These are phyloP conservation scores for Choloepus hoffmanni DNA, from an alignment of 2,113 vertebrate genomes.

Conservation along the genomic window DNA sequence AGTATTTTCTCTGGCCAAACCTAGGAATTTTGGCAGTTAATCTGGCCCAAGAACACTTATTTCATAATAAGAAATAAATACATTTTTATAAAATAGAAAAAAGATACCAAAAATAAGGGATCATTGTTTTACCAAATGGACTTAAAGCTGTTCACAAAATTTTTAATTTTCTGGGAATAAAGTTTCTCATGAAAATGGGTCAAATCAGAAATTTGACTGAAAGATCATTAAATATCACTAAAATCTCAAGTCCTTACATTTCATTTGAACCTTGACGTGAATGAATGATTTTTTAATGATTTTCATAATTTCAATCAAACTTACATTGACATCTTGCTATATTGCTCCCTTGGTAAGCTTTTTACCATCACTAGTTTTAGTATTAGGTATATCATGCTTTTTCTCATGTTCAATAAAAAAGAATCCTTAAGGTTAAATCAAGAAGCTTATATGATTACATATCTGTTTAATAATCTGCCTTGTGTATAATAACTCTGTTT, in stretches of 20 bases:
- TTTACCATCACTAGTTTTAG: background rate
- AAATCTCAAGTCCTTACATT: background rate
- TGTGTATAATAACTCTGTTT: conserved; percentile 58
- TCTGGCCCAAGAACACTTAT: conserved; percentile 43
- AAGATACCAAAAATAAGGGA: background rate
- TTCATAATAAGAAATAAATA: conserved; percentile 32
- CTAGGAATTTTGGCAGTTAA: conserved; percentile 8
- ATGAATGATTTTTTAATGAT: background rate
- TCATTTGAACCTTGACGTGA: conserved; percentile 27
- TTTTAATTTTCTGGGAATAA: conserved; percentile 36
- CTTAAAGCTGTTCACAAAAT: conserved; percentile 34
- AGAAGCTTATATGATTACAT: background rate
- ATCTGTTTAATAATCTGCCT: conserved; percentile 10
- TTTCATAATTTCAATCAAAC: conserved; percentile 13
- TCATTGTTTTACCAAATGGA: conserved; percentile 13
- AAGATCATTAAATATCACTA: background rate
- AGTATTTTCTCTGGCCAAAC: background rate
- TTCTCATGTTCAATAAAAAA: conserved; percentile 2
- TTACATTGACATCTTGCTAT: background rate
- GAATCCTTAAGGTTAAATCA: conserved; percentile 25
- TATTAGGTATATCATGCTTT: background rate
- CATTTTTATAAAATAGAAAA: conserved; percentile 28
- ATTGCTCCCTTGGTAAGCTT: background rate
- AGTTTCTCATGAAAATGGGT: background rate
- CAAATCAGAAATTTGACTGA: conserved; percentile 42